Percentiles rank a stretch among this genome's conserved stretches.
phyloP scores from a whole-genome alignment of 2,113 vertebrate species.

The Gobius niger region DNA sequence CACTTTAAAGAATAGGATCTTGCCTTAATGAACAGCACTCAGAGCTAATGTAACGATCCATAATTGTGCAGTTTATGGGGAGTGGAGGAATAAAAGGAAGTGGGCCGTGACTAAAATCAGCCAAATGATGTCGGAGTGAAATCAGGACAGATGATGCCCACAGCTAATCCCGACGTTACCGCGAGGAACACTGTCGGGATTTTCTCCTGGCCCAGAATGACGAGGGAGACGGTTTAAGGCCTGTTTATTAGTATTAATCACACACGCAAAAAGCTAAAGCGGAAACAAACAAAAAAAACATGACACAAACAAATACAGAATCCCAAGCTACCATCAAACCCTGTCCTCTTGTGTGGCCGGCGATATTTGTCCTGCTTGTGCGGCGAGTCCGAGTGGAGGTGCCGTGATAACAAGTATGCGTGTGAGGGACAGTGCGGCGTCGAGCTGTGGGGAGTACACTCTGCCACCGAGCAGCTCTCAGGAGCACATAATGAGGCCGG shows the following conservation, averaged over 20 bases:
- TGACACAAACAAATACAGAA: too few relatives aligned
- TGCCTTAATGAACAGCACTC: constrained; percentile 57
- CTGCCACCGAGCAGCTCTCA: not conserved
- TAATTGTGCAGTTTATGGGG: constrained; percentile 63
- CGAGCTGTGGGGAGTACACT: not conserved
- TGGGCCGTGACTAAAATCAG: constrained; percentile 45
- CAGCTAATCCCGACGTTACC: not conserved
- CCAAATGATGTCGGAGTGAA: constrained; percentile 48
- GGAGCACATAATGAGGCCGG: constrained; percentile 1
- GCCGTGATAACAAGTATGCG: not conserved
- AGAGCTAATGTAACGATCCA: constrained; percentile 53
- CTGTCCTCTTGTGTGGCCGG: not conserved
- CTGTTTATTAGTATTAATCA: too few relatives aligned
- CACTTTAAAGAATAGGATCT: constrained; percentile 53
- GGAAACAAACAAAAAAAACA: too few relatives aligned
- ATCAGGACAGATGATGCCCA: constrained; percentile 37
- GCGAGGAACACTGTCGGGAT: not conserved
- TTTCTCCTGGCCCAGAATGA: too few relatives aligned
- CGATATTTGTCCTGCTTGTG: not conserved
- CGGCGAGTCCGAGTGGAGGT: not conserved
- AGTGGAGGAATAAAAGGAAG: constrained; percentile 53
- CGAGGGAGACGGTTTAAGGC: too few relatives aligned
- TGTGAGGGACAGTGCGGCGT: not conserved
- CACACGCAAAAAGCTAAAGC: too few relatives aligned
- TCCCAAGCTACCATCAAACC: too few relatives aligned